phyloP scores from a whole-genome alignment of 2,888 invertebrate genomes.

The Idaea straminata region DNA sequence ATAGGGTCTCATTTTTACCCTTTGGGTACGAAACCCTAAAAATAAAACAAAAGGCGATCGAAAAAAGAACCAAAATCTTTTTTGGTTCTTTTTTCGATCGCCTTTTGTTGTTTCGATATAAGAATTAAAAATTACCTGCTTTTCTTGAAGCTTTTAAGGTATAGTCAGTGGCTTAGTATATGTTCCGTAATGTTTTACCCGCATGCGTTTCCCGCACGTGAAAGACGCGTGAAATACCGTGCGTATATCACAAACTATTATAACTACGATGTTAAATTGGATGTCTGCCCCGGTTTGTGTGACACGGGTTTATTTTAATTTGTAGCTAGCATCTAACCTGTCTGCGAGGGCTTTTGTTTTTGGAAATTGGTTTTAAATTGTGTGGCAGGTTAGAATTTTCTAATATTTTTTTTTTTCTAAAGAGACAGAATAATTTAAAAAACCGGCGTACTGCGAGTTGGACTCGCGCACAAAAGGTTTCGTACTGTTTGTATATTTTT shows the following conservation, averaged over 20 bases:
- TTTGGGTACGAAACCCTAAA: too few species aligned
- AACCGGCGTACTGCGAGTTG: too few species aligned
- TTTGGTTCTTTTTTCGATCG: too few species aligned
- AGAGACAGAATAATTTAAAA: not conserved
- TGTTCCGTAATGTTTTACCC: not conserved
- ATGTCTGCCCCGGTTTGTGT: slow-evolving; percentile 57
- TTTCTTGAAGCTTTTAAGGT: too few species aligned
- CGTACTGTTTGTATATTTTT: too few species aligned
- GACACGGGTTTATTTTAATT: slow-evolving; percentile 57
- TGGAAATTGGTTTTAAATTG: slow-evolving; percentile 19
- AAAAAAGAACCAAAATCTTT: too few species aligned
- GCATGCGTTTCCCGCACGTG: slow-evolving; percentile 10
- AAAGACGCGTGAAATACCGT: slow-evolving; percentile 5
- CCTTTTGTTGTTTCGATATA: too few species aligned
- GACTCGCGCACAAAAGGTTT: too few species aligned
- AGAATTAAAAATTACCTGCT: too few species aligned
- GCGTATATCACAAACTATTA: not conserved
- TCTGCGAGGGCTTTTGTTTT: slow-evolving; percentile 13
- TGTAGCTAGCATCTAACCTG: slow-evolving; percentile 22
- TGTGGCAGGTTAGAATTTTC: slow-evolving; percentile 5
- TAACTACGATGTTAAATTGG: slow-evolving; percentile 49
- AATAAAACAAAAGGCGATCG: too few species aligned
- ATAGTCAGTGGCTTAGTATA: not conserved
- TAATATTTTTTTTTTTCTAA: not conserved
- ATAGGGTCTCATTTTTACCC: too few species aligned